phyloP scores from a whole-genome alignment of 2,888 invertebrate species.

The Entomobrya proxima region DNA sequence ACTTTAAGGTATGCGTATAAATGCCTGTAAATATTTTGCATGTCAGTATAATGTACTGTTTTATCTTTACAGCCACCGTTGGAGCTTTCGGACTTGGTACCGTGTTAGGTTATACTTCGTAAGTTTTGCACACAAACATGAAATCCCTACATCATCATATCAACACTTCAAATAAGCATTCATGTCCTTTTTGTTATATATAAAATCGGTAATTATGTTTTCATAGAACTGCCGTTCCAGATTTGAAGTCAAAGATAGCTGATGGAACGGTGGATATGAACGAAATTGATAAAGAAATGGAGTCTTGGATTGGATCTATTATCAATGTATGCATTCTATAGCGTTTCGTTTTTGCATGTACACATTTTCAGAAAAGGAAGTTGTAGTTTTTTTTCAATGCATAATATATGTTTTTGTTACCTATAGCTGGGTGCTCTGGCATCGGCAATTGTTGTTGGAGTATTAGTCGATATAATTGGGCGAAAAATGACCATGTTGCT shows the following conservation, averaged over 20 bases:
- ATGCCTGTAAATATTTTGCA: neutral
- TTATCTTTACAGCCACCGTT: conserved; percentile 81
- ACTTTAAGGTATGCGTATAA: too few species aligned
- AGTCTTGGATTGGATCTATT: conserved; percentile 68
- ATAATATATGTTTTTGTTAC: neutral
- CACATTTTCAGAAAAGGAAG: too few species aligned
- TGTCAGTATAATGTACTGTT: neutral
- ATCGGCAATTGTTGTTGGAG: conserved; percentile 70
- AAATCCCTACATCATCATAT: too few species aligned
- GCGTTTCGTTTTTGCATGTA: neutral
- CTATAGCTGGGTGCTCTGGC: conserved; percentile 68
- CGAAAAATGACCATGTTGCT: conserved; percentile 73
- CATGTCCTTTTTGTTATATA: neutral
- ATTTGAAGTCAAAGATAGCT: neutral
- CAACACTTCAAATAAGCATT: neutral
- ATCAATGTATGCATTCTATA: conserved; percentile 49
- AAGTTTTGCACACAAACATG: conserved; percentile 22
- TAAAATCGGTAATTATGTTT: neutral
- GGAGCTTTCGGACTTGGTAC: conserved; percentile 88
- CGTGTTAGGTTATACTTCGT: conserved; percentile 81
- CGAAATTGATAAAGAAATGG: conserved; percentile 1
- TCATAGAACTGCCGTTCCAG: conserved; percentile 53
- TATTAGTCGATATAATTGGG: conserved; percentile 70
- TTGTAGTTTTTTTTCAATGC: too few species aligned
- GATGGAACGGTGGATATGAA: neutral